Percentiles rank a stretch among this genome's conserved stretches.
These are phyloP conservation scores for Rhagoletis pomonella DNA, from an alignment of 1,140 invertebrate species.

Conservation along the genomic window DNA sequence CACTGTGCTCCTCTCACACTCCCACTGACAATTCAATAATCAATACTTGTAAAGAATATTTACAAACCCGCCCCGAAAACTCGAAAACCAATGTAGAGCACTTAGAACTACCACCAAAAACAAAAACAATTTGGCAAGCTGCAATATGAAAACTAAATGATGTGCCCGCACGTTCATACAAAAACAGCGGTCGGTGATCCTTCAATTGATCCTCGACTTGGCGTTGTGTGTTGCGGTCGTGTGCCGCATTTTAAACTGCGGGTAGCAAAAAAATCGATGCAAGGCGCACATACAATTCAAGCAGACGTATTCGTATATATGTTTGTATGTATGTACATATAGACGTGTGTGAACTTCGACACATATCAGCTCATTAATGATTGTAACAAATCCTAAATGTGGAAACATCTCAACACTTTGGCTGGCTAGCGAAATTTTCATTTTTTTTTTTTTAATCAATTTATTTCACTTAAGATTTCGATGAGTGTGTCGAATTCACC, in stretches of 20 bases:
- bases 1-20: neutral
- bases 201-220: slow-evolving; percentile 33
- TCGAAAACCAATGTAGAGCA: slow-evolving; percentile 36
- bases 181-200: slow-evolving; percentile 13
- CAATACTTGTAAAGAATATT: neutral
- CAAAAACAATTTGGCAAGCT: neutral
- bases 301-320: neutral
- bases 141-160: neutral
- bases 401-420: slow-evolving; percentile 37
- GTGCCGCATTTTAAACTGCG: neutral
- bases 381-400: slow-evolving; percentile 33
- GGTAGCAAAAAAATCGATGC: neutral
- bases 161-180: neutral
- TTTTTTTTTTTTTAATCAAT: slow-evolving; percentile 3
- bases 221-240: neutral
- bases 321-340: neutral
- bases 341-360: neutral
- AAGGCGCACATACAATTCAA: neutral
- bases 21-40: slow-evolving; percentile 19
- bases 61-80: neutral
- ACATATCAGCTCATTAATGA: slow-evolving; percentile 31
- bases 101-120: neutral
- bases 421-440: neutral
- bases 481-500: slow-evolving; percentile 33
- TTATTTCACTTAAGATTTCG: slow-evolving; percentile 31